Conservation (phyloP, 2,797 vertebrate species). For the Dermochelys coriacea region DNA sequence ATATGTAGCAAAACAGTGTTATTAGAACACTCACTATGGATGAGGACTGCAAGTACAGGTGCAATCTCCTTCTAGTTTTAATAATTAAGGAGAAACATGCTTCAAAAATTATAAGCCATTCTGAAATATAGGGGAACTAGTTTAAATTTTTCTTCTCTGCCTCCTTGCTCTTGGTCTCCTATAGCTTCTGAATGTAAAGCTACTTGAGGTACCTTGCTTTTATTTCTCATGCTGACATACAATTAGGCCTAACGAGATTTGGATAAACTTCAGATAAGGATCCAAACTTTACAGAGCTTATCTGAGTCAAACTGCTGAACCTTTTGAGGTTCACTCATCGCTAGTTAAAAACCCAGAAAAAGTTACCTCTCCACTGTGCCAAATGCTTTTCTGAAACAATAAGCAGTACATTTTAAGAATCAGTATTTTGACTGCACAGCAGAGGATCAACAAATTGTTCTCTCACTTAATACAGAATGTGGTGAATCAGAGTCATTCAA, state of each 20-base stretch:
- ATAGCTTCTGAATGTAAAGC: not conserved
- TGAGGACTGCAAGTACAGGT: constrained; percentile 17
- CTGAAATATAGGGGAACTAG: constrained; percentile 6
- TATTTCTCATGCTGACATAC: not conserved
- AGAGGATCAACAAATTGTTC: not conserved
- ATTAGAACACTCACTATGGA: constrained; percentile 38
- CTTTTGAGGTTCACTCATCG: not conserved
- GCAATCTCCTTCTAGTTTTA: constrained; percentile 29
- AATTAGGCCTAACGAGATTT: not conserved
- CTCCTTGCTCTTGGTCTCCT: not conserved
- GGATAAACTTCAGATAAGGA: not conserved
- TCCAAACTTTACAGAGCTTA: not conserved
- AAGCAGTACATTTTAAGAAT: not conserved
- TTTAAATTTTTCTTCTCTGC: constrained; percentile 14
- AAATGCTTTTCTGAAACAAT: constrained; percentile 17
- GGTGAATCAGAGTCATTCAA: not conserved
- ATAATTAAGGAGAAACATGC: constrained; percentile 28
- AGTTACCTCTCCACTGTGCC: not conserved
- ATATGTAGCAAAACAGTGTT: not conserved
- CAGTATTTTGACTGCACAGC: not conserved
- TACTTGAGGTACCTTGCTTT: not conserved
- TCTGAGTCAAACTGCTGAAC: not conserved
- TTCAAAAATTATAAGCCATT: not conserved
- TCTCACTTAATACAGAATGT: not conserved
- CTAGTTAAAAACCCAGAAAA: not conserved